Base-by-base conservation (phyloP, 2,113 vertebrate species). In the Prunella himalayana region DNA sequence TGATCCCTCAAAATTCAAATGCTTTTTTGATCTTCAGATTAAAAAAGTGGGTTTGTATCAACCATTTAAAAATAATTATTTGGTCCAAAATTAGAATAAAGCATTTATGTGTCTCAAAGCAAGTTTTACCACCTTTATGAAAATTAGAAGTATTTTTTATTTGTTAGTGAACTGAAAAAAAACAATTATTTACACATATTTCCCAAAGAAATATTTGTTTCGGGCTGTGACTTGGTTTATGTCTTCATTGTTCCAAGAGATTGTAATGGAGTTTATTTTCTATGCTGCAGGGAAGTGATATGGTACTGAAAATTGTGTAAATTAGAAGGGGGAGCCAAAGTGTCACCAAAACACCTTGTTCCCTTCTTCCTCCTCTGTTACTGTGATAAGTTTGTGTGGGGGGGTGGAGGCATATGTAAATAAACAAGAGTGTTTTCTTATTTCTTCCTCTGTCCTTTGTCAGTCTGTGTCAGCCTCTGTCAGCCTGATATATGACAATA, bases 301-400 rank as follows among this genome's bases (percentile, higher is more conserved):
- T 35, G 24, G 21, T 68, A 63, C 35, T 20, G 35, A 65, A 84
- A 37, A 77, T 8, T 45, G 33, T 77, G 25, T 59, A 23, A 77
- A 30, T 80, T 80, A 65, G 13, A 79, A 80, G 27, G 7, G 10
- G 31, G 6, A 89, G 11, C 3, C 31, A 56, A 70, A 45, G 24
- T 23, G 3, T 42, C 50, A 66, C 13, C 7, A 77, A 79, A 80
- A 42, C 18, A 7, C 2, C 20, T 37, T 45, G 45, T 57, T 56
- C 31, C 9, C 47, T 86, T 80, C 30, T 73, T 86, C 13, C 3
- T 71, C 2, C 10, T 83, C 39, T 78, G 5, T 44, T 66, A 45
- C 22, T 31, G 1, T n/a, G 21, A 27, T n/a, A 49, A 5, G 3
- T 42, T 51, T 49, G 4, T 39, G 9, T 27, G 5, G 3, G 6